Percentiles rank a stretch among this genome's conserved stretches.
Conservation (phyloP, 64 coral and sea anemone genomes). For the Trachythela sp. region DNA sequence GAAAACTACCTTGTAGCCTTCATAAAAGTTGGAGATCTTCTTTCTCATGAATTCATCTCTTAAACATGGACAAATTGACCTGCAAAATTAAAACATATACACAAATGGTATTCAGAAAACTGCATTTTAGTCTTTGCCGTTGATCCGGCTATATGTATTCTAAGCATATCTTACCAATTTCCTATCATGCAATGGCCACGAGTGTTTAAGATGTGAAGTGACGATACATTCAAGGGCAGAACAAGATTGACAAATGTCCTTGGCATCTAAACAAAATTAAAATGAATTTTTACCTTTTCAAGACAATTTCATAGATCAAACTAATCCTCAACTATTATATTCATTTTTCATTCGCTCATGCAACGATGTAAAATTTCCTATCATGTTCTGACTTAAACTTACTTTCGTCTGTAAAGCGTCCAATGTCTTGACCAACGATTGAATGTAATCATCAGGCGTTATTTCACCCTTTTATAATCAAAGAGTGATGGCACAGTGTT, state of each 20-base stretch:
- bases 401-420: background rate
- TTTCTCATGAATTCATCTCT: background rate
- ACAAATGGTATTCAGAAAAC: background rate
- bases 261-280: slow-evolving; percentile 45
- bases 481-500: no score
- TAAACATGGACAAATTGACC: slow-evolving; percentile 73
- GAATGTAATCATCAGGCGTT: background rate
- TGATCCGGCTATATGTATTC: no score
- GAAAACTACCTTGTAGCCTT: slow-evolving; percentile 62
- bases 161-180: slow-evolving; percentile 64
- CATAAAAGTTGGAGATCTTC: slow-evolving; percentile 38
- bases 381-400: no score
- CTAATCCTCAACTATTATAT: no score
- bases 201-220: slow-evolving; percentile 38
- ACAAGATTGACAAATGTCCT: slow-evolving; percentile 79
- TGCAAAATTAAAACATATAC: slow-evolving; percentile 15
- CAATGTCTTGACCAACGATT: background rate
- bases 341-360: no score
- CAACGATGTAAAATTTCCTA: no score
- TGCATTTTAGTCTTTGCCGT: no score
- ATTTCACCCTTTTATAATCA: background rate
- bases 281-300: no score
- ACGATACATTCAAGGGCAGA: slow-evolving; percentile 71
- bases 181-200: slow-evolving; percentile 39
- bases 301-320: no score